A percentile compares a stretch with the other conserved stretches of the same genome.
Conservation (phyloP, 2,888 invertebrate species). For the Holacanthella duospinosa region DNA sequence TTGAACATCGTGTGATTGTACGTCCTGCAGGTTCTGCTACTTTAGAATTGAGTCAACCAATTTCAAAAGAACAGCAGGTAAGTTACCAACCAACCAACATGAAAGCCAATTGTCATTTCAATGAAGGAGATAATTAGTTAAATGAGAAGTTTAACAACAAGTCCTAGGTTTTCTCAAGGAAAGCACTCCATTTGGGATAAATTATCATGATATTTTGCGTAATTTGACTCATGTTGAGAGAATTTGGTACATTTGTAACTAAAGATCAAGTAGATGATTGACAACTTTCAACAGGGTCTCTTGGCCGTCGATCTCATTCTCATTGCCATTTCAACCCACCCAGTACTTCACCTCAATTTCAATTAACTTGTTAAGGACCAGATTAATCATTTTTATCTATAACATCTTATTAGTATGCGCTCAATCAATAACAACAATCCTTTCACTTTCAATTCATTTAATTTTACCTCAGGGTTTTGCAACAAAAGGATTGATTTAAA, state of each 20-base stretch:
- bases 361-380: neutral
- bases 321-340: neutral
- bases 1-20: conserved; percentile 51
- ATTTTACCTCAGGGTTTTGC: too few species aligned
- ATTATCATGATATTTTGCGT: too few species aligned
- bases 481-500: too few species aligned
- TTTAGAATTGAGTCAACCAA: conserved; percentile 51
- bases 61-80: conserved; percentile 47
- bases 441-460: conserved; percentile 10
- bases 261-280: neutral
- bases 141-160: too few species aligned
- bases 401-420: neutral
- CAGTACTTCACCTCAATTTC: neutral
- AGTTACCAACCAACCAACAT: too few species aligned
- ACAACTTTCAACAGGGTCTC: neutral
- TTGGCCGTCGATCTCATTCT: neutral
- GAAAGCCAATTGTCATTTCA: too few species aligned
- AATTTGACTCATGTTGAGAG: neutral
- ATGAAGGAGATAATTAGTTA: too few species aligned
- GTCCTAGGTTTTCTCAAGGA: too few species aligned
- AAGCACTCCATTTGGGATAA: too few species aligned
- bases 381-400: neutral
- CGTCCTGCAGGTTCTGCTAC: conserved; percentile 53
- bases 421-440: too few species aligned
- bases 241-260: too few species aligned